These are phyloP conservation scores for Melieria picta DNA, from an alignment of 2,888 invertebrate genomes.

Conservation along the genomic window DNA sequence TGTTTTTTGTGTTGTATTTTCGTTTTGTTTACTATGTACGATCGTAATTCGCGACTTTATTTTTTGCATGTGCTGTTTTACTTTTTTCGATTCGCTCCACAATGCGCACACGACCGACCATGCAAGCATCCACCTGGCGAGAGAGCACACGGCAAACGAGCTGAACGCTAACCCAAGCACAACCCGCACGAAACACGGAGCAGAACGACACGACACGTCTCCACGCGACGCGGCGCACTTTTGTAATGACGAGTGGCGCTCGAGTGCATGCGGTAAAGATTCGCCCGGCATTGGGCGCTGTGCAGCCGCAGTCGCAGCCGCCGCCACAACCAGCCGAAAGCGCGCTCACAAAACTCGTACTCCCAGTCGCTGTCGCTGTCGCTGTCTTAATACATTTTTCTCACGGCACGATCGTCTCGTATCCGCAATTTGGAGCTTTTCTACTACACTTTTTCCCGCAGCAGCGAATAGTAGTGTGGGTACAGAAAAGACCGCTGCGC, in stretches of 20 bases:
- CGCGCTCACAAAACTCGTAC: neutral
- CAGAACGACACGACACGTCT: conserved; percentile 27
- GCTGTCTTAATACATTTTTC: neutral
- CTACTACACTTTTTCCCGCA: too few species aligned
- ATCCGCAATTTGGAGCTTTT: too few species aligned
- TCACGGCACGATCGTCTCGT: neutral
- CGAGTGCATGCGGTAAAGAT: conserved; percentile 25
- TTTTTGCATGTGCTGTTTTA: too few species aligned
- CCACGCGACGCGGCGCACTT: conserved; percentile 38
- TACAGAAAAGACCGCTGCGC: too few species aligned
- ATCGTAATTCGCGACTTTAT: neutral
- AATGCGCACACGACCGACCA: conserved; percentile 1
- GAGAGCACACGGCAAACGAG: neutral
- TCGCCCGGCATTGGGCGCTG: conserved; percentile 7
- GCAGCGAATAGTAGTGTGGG: too few species aligned
- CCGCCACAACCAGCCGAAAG: neutral
- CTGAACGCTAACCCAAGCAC: neutral
- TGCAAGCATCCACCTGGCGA: conserved; percentile 10
- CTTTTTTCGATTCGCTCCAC: conserved; percentile 16
- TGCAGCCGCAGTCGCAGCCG: neutral
- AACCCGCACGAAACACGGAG: conserved; percentile 1
- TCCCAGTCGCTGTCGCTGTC: neutral
- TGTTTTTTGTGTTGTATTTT: conserved; percentile 10
- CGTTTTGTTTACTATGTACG: neutral
- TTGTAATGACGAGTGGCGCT: conserved; percentile 35